These are phyloP conservation scores for Pithys albifrons DNA, from an alignment of 2,113 vertebrate species.

Conservation along the genomic window DNA sequence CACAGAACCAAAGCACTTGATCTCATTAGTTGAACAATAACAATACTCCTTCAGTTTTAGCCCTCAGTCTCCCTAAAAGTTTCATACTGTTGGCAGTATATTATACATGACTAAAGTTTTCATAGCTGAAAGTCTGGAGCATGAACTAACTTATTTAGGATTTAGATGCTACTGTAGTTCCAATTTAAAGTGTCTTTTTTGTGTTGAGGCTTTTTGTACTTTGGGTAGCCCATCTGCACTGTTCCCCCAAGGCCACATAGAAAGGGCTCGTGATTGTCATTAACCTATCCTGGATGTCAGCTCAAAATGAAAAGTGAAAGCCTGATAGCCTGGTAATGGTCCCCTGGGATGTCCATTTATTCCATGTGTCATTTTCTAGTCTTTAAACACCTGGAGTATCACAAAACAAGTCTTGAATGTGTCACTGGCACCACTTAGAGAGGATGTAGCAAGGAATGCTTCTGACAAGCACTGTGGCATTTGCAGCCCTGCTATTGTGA, in stretches of 20 bases:
- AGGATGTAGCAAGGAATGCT: background rate
- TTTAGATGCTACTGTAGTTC: background rate
- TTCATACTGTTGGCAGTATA: background rate
- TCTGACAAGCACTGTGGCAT: conserved; percentile 33
- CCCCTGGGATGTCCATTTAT: conserved; percentile 16
- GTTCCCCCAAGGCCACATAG: background rate
- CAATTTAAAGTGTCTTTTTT: background rate
- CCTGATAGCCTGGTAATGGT: conserved; percentile 23
- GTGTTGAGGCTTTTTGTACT: background rate
- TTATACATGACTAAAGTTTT: background rate
- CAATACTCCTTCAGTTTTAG: background rate
- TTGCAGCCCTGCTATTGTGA: conserved; percentile 33
- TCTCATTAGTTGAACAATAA: background rate
- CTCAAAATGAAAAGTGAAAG: conserved; percentile 1
- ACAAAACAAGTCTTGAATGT: conserved; percentile 8
- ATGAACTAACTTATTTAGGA: background rate
- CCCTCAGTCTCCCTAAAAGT: background rate
- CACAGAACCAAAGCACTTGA: background rate
- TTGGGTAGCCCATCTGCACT: background rate
- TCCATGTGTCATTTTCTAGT: background rate
- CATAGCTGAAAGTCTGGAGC: background rate
- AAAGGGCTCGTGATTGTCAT: background rate
- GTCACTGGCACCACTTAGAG: conserved; percentile 20
- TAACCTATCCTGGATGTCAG: background rate
- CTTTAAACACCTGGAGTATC: background rate